These are phyloP conservation scores for Pararge aegeria DNA, from an alignment of 1,140 invertebrate genomes.

Conservation along the genomic window DNA sequence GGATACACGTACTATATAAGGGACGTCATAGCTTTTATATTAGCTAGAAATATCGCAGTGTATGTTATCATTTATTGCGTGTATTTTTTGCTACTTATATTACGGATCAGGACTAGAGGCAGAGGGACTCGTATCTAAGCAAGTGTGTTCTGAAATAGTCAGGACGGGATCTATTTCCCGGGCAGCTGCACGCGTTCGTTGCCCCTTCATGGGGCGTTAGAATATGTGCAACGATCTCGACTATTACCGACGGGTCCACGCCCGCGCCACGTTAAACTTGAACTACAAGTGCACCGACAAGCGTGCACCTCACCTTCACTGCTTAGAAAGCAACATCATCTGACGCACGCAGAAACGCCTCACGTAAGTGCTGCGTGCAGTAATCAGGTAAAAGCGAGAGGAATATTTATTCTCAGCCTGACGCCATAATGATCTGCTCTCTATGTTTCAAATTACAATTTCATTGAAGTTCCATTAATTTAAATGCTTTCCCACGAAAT, in stretches of 20 bases:
- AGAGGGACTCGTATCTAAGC: constrained; percentile 55
- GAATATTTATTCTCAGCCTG: constrained; percentile 38
- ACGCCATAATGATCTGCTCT: constrained; percentile 27
- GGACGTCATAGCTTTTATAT: constrained; percentile 11
- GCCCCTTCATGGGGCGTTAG: constrained; percentile 72
- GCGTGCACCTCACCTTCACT: constrained; percentile 72
- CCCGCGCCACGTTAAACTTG: constrained; percentile 66
- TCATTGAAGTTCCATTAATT: not conserved
- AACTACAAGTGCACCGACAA: constrained; percentile 59
- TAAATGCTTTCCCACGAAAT: constrained; percentile 14
- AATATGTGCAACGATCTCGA: constrained; percentile 67
- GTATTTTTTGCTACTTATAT: constrained; percentile 45
- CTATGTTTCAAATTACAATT: not conserved
- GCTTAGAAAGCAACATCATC: constrained; percentile 74
- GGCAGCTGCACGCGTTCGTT: constrained; percentile 74
- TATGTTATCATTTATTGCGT: constrained; percentile 32
- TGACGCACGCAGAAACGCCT: constrained; percentile 43
- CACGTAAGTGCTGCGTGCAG: constrained; percentile 36
- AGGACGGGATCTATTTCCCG: constrained; percentile 75
- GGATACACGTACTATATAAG: constrained; percentile 18
- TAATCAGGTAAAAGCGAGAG: constrained; percentile 70
- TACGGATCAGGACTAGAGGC: constrained; percentile 50
- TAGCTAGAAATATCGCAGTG: constrained; percentile 32
- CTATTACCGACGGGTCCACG: constrained; percentile 57
- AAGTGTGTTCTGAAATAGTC: constrained; percentile 74